Percentiles rank a stretch among this genome's conserved stretches.
Conservation (phyloP, 1,140 invertebrate genomes). For the Rhopalosiphum maidis region DNA sequence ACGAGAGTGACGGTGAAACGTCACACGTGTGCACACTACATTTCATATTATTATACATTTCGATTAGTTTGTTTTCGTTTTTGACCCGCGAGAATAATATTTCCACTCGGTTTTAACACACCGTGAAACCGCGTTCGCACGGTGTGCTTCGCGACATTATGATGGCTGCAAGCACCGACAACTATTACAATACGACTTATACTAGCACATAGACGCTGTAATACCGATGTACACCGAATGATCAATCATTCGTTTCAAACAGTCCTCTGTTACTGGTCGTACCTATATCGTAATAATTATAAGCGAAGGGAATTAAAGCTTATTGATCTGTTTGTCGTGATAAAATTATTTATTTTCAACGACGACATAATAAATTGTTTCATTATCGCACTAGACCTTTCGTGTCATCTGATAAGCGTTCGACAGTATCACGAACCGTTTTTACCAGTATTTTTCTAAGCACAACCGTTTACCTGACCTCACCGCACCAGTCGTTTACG, state of each 20-base stretch:
- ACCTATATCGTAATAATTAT: not conserved
- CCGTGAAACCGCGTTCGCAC: not conserved
- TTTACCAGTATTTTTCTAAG: too few relatives aligned
- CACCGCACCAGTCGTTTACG: too few relatives aligned
- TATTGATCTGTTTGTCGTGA: not conserved
- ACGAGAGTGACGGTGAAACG: not conserved
- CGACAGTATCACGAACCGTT: too few relatives aligned
- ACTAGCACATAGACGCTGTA: not conserved
- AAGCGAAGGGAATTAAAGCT: not conserved
- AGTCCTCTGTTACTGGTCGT: not conserved
- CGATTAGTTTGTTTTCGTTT: not conserved
- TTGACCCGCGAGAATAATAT: not conserved
- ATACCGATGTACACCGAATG: not conserved
- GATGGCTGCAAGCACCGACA: not conserved
- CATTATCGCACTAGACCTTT: too few relatives aligned
- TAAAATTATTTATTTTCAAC: not conserved
- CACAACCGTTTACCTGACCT: too few relatives aligned
- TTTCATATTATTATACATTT: not conserved
- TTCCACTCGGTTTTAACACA: not conserved
- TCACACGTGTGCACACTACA: not conserved
- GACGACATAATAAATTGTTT: not conserved
- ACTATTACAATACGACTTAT: not conserved
- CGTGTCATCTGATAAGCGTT: too few relatives aligned
- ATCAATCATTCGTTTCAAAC: not conserved
- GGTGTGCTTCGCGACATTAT: not conserved